Evolutionary conservation across 2,888 invertebrate genomes (phyloP), one percentile per base, ranked within the genome.

Genomic region (Lycaena phlaeas): DNA sequence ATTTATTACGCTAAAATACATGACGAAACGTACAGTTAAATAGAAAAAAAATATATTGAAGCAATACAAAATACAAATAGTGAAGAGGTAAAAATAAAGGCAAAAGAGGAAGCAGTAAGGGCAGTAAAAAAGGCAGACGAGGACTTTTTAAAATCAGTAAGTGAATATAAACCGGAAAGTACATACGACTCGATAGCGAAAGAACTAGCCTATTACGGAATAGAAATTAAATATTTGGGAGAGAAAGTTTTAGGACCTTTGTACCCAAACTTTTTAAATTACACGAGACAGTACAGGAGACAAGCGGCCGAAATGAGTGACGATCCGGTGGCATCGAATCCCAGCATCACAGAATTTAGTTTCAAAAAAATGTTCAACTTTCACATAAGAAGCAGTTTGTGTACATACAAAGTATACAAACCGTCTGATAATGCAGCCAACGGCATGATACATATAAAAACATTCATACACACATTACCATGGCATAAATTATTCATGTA

Each of bases 401-500:
- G 39, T 26, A 40, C 40, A 27, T 40, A 40, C 31, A 30, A 40
- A 15, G 27, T 10, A 14, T 22, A 36, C 9, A n/a, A n/a, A n/a
- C 12, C n/a, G 14, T 25, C 36, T 3, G 25, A 25, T 9, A 12
- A 18, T 11, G 12, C 36, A 2, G 14, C 36, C 0, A 36, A 36
- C 14, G 36, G 36, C 3, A 40, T 18, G 11, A 26, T 40, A 25
- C 7, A 14, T 15, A 27, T 31, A n/a, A 31, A 14, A 40, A 34
- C 40, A 22, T 40, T 40, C 26, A 40, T 40, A 38, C 53, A 53
- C 28, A 49, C 44, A 5, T 2, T 54, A 26, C 54, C 51, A 12
- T 51, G 54, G 54, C 44, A 54, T 27, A 18, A 42, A 43, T 22
- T 54, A 50, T 28, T 40, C 14, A 40, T 40, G 36, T 40, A 40